Conservation (phyloP, 2,113 vertebrate genomes). For the Accipiter virgatus region DNA sequence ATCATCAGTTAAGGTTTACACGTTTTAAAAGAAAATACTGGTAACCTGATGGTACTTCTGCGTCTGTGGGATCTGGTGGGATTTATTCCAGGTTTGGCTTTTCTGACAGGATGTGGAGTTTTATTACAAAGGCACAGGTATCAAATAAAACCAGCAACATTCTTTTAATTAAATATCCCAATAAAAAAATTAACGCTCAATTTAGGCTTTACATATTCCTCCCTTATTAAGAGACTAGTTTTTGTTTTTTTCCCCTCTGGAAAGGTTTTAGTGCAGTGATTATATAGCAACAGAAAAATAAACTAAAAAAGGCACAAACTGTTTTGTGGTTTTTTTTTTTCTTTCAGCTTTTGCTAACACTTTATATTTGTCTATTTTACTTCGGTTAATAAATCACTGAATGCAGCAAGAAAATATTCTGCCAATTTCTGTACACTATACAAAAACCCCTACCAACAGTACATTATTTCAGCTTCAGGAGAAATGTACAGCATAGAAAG, state of each 20-base stretch:
- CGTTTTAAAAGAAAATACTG: background rate
- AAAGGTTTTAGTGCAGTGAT: constrained; percentile 65
- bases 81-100: constrained; percentile 39
- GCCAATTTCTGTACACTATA: constrained; percentile 85
- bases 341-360: constrained; percentile 68
- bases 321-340: constrained; percentile 50
- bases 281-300: constrained; percentile 61
- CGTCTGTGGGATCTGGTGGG: constrained; percentile 13
- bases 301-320: constrained; percentile 79
- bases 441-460: constrained; percentile 70
- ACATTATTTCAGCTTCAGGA: constrained; percentile 67
- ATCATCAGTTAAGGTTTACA: background rate
- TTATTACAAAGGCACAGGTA: constrained; percentile 65
- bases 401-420: constrained; percentile 83
- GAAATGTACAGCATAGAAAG: constrained; percentile 76
- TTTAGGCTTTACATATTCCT: background rate
- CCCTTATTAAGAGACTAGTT: constrained; percentile 28
- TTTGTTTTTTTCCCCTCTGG: background rate
- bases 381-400: constrained; percentile 78
- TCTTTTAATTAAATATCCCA: constrained; percentile 43
- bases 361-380: constrained; percentile 78
- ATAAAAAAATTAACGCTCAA: constrained; percentile 7
- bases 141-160: constrained; percentile 35
- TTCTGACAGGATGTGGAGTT: constrained; percentile 30
- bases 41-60: constrained; percentile 26